Evolutionary conservation across 2,113 vertebrate genomes (phyloP).

Genomic region (Pteruthius melanotis): DNA sequence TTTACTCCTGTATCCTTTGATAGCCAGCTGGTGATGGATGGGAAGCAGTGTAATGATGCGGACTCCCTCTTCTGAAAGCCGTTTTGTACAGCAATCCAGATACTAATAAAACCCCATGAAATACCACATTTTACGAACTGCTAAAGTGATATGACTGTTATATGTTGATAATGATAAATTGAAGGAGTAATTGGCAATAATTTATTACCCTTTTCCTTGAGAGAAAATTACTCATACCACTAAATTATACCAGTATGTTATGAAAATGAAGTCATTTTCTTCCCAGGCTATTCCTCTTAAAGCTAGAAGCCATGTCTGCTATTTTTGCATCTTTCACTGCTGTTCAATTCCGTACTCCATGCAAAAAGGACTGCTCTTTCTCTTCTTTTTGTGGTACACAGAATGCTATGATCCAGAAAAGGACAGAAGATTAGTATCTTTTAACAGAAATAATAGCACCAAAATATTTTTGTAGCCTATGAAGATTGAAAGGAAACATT

Average conservation of each 20-base stretch:
- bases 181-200: constrained; percentile 14
- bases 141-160: constrained; percentile 14
- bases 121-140: background rate
- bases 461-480: background rate
- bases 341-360: background rate
- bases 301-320: background rate
- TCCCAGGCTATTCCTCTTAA: background rate
- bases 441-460: background rate
- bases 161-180: constrained; percentile 22
- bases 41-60: background rate
- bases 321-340: background rate
- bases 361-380: background rate
- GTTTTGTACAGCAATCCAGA: background rate
- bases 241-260: background rate
- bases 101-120: constrained; percentile 42
- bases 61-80: background rate
- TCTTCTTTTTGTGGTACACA: background rate
- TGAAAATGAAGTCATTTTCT: background rate
- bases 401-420: background rate
- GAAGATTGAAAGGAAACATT: background rate
- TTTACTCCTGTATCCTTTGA: constrained; percentile 19
- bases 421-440: background rate
- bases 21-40: constrained; percentile 38
- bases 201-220: constrained; percentile 8
- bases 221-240: background rate